Evolutionary conservation across 2,113 vertebrate species (phyloP).

Genomic region (Platichthys stellatus): DNA sequence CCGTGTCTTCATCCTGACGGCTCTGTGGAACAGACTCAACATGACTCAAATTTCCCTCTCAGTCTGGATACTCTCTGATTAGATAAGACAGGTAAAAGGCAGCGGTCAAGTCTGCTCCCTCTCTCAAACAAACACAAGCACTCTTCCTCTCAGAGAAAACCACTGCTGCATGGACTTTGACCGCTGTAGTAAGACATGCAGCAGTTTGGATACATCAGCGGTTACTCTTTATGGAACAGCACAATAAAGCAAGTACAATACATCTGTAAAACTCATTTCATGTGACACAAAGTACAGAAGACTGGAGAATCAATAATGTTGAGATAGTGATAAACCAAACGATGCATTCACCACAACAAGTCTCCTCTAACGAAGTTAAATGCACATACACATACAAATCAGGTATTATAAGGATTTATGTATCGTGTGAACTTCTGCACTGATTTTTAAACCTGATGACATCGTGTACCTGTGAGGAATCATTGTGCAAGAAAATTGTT

Average conservation of each 20-base stretch:
- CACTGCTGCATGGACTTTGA: slow-evolving; percentile 62
- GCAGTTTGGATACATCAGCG: slow-evolving; percentile 7
- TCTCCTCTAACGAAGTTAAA: no score
- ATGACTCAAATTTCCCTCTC: slow-evolving; percentile 26
- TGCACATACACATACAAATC: no score
- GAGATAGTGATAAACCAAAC: not conserved
- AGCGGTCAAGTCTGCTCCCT: slow-evolving; percentile 1
- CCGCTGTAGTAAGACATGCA: slow-evolving; percentile 22
- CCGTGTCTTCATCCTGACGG: slow-evolving; percentile 65
- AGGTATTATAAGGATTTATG: not conserved
- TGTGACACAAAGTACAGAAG: not conserved
- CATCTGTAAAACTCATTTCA: not conserved
- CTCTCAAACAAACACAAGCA: slow-evolving; percentile 13
- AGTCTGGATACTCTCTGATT: slow-evolving; percentile 27
- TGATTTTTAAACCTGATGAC: not conserved
- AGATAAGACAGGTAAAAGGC: slow-evolving; percentile 56
- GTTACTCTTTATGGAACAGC: not conserved
- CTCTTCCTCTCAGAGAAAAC: not conserved
- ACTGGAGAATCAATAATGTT: not conserved
- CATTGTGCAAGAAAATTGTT: not conserved
- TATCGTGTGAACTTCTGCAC: not conserved
- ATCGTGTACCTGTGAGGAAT: not conserved
- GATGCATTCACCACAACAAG: no score
- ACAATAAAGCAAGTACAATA: not conserved
- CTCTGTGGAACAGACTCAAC: slow-evolving; percentile 36